These are phyloP conservation scores for Drosophila mimica DNA, from an alignment of 2,888 invertebrate genomes.

Conservation along the genomic window DNA sequence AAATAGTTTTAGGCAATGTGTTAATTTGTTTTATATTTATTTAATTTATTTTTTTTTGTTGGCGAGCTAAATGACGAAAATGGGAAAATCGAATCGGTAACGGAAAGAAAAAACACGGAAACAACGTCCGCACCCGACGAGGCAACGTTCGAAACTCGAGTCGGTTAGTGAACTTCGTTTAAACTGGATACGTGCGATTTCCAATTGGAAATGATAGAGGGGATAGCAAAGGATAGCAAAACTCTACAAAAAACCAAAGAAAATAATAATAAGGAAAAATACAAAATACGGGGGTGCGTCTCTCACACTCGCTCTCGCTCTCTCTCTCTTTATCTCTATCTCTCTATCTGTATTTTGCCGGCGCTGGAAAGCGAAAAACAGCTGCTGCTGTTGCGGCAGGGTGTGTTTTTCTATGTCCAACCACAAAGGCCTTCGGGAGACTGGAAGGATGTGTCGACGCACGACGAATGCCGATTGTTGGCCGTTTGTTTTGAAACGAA, in stretches of 20 bases:
- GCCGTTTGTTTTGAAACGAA: conserved; percentile 78
- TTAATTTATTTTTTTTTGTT: neutral
- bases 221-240: conserved; percentile 45
- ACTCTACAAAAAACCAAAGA: conserved; percentile 54
- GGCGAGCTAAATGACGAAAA: neutral
- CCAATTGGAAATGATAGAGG: conserved; percentile 70
- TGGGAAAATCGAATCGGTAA: conserved; percentile 3
- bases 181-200: conserved; percentile 48
- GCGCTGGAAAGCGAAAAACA: conserved; percentile 62
- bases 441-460: conserved; percentile 52
- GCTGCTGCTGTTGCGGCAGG: conserved; percentile 62
- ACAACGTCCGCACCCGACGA: conserved; percentile 70
- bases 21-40: neutral
- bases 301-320: conserved; percentile 3
- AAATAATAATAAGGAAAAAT: conserved; percentile 2
- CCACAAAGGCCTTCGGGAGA: conserved; percentile 60
- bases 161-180: conserved; percentile 80
- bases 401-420: conserved; percentile 58
- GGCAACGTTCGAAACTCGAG: conserved; percentile 76
- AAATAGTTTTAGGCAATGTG: neutral
- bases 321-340: neutral
- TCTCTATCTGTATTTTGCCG: conserved; percentile 34
- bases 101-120: conserved; percentile 18
- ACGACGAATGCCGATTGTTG: conserved; percentile 41
- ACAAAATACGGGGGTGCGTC: conserved; percentile 54